A percentile compares a stretch with the other conserved stretches of the same genome.
phyloP scores from a whole-genome alignment of 2,888 invertebrate genomes.

The Cheilosia impressa region DNA sequence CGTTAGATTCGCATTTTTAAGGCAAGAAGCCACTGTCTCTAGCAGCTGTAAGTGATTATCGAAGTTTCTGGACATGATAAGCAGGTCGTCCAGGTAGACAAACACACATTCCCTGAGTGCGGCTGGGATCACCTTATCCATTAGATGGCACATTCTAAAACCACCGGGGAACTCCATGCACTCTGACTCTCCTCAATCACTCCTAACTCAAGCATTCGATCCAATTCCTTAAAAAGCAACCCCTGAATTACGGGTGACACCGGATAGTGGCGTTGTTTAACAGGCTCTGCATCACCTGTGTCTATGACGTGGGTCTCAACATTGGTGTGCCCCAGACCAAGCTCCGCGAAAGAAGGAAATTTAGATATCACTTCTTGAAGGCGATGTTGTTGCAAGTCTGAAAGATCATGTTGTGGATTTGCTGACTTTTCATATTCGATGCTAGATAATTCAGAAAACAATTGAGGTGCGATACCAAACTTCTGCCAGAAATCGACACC shows the following conservation, averaged over 20 bases:
- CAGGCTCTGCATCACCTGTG: slow-evolving; percentile 10
- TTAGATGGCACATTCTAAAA: slow-evolving; percentile 17
- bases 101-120: slow-evolving; percentile 51
- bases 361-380: background rate
- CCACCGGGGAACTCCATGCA: slow-evolving; percentile 76
- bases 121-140: slow-evolving; percentile 58
- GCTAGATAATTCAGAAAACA: slow-evolving; percentile 12
- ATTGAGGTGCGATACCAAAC: slow-evolving; percentile 14
- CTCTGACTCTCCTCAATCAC: slow-evolving; percentile 68
- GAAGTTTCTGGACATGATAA: slow-evolving; percentile 40
- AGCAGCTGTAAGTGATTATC: slow-evolving; percentile 43
- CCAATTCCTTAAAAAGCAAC: slow-evolving; percentile 25
- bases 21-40: slow-evolving; percentile 6
- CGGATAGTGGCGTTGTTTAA: slow-evolving; percentile 46
- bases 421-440: slow-evolving; percentile 9
- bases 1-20: slow-evolving; percentile 37
- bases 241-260: slow-evolving; percentile 66
- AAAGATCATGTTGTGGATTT: background rate
- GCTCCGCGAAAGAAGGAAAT: background rate
- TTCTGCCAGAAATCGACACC: slow-evolving; percentile 56
- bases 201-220: slow-evolving; percentile 15
- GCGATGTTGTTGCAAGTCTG: background rate
- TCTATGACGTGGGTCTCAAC: slow-evolving; percentile 62
- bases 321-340: slow-evolving; percentile 51
- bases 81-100: slow-evolving; percentile 64